Evolutionary conservation across 2,113 vertebrate genomes (phyloP).

Genomic region (Larimichthys crocea): DNA sequence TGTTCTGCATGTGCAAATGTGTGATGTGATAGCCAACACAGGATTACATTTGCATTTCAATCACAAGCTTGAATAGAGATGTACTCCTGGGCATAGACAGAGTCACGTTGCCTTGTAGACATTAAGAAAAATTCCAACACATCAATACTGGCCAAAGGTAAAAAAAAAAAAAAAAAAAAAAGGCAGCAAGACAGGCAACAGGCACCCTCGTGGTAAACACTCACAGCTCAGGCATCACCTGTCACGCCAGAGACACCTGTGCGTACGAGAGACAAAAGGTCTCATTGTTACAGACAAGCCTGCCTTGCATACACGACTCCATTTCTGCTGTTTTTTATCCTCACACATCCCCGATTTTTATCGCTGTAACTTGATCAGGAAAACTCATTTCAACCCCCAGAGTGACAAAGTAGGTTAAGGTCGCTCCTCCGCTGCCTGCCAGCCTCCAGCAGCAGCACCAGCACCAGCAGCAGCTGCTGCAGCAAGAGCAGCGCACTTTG

Average conservation of each 20-base stretch:
- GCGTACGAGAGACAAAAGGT: conserved; percentile 49
- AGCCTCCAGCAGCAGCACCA: conserved; percentile 57
- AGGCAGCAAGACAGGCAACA: conserved; percentile 62
- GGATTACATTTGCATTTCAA: conserved; percentile 33
- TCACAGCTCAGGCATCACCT: conserved; percentile 75
- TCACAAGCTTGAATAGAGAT: conserved; percentile 26
- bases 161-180: background rate
- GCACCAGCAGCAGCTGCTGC: conserved; percentile 48
- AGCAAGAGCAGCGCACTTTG: conserved; percentile 78
- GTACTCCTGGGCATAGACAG: conserved; percentile 9
- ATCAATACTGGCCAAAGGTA: conserved; percentile 3
- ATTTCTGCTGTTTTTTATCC: background rate
- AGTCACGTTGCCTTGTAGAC: background rate
- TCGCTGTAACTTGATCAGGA: conserved; percentile 43
- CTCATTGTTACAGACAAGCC: conserved; percentile 24
- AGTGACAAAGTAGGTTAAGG: conserved; percentile 82
- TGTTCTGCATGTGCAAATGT: conserved; percentile 14
- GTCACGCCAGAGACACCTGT: conserved; percentile 68
- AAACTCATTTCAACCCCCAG: conserved; percentile 73
- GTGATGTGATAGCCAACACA: conserved; percentile 10
- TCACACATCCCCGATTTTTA: conserved; percentile 6
- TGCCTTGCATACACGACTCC: background rate
- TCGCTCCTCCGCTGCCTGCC: conserved; percentile 68
- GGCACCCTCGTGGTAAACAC: conserved; percentile 49
- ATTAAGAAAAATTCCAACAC: conserved; percentile 19